Conservation (phyloP, 2,797 vertebrate species). For the Lerista edwardsae region DNA sequence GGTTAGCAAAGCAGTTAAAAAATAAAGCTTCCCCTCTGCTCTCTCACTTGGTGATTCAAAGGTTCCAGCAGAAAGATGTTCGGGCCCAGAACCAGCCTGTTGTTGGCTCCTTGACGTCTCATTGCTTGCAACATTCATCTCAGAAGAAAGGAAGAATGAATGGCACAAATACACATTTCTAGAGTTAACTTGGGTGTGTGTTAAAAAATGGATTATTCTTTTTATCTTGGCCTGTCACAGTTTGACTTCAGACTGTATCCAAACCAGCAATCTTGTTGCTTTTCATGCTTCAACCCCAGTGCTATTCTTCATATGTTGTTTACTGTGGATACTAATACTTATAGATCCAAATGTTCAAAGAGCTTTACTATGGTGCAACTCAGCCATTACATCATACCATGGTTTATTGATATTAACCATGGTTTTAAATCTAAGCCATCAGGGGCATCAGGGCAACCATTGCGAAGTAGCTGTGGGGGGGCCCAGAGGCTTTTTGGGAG, state of each 20-base stretch:
- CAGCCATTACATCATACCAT: not conserved
- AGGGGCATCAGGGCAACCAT: too few relatives aligned
- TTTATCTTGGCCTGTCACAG: not conserved
- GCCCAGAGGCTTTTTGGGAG: too few relatives aligned
- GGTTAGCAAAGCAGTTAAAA: conserved; percentile 19
- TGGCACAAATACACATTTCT: not conserved
- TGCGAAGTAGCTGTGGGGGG: too few relatives aligned
- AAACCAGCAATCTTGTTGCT: not conserved
- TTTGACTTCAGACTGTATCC: not conserved
- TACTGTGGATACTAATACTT: too few relatives aligned
- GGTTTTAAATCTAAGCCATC: too few relatives aligned
- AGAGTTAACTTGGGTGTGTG: too few relatives aligned
- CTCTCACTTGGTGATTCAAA: conserved; percentile 29
- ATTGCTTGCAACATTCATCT: not conserved
- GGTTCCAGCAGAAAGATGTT: conserved; percentile 20
- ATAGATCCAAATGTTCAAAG: too few relatives aligned
- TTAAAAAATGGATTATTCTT: not conserved
- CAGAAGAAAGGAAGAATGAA: not conserved
- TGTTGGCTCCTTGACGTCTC: conserved; percentile 46
- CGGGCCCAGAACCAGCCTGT: conserved; percentile 22
- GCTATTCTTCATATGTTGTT: not conserved
- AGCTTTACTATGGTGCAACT: too few relatives aligned
- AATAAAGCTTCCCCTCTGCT: conserved; percentile 15
- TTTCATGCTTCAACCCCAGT: not conserved
- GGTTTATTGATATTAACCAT: not conserved